A percentile compares a stretch with the other conserved stretches of the same genome.
Evolutionary conservation across 1,140 invertebrate species (phyloP).

Genomic region (Antheraea mylitta): DNA sequence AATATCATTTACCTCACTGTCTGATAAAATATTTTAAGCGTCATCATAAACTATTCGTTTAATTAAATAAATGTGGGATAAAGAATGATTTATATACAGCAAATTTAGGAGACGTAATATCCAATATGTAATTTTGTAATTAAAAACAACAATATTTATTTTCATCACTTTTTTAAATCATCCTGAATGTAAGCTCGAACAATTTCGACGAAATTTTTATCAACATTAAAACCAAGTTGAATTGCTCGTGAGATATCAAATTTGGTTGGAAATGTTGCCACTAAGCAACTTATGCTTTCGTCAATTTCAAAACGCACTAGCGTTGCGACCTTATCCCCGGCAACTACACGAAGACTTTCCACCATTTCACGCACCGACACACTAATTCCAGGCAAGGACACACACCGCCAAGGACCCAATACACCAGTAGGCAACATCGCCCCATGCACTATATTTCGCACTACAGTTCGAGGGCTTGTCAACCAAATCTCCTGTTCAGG

Average conservation of each 20-base stretch:
- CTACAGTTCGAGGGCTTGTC: constrained; percentile 38
- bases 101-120: no score
- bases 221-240: constrained; percentile 21
- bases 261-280: constrained; percentile 17
- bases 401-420: constrained; percentile 18
- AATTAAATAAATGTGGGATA: no score
- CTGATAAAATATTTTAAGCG: no score
- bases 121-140: no score
- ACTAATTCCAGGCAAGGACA: constrained; percentile 19
- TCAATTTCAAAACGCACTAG: constrained; percentile 19
- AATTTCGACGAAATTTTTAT: constrained; percentile 15
- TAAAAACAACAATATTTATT: no score
- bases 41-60: no score
- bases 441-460: constrained; percentile 22
- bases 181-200: neutral
- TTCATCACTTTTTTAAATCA: neutral
- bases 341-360: constrained; percentile 12
- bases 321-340: constrained; percentile 17
- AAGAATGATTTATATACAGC: no score
- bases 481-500: constrained; percentile 46
- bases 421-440: constrained; percentile 12
- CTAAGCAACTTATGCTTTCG: constrained; percentile 14
- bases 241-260: constrained; percentile 20
- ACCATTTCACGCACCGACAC: constrained; percentile 22
- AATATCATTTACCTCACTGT: no score